A percentile compares a stretch with the other conserved stretches of the same genome.
phyloP scores from a whole-genome alignment of 37 sponge, comb jelly and placozoan genomes.

The Eunapius fragilis region DNA sequence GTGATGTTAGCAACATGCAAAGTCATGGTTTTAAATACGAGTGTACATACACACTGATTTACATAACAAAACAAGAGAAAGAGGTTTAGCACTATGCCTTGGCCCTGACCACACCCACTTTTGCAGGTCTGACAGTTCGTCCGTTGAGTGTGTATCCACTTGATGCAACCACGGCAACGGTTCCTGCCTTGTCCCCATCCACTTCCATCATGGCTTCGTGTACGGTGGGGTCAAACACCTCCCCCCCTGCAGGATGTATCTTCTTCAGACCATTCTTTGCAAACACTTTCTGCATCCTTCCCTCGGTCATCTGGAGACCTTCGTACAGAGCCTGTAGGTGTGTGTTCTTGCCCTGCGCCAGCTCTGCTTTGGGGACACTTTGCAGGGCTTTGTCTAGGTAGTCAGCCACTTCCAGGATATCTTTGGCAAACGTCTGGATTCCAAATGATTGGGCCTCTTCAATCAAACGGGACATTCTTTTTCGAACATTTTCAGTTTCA shows the following conservation, averaged over 20 bases:
- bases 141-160: constrained; percentile 88
- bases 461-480: constrained; percentile 71
- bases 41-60: neutral
- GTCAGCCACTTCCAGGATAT: constrained; percentile 93
- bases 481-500: constrained; percentile 90
- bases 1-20: too few species aligned
- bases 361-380: constrained; percentile 62
- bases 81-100: neutral
- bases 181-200: constrained; percentile 83
- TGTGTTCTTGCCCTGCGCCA: constrained; percentile 48
- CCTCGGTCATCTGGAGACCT: constrained; percentile 88
- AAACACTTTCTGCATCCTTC: constrained; percentile 87
- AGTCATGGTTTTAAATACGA: too few species aligned
- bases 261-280: constrained; percentile 79
- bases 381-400: constrained; percentile 85
- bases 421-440: constrained; percentile 89
- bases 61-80: neutral
- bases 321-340: constrained; percentile 60
- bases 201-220: constrained; percentile 97
- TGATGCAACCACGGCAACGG: constrained; percentile 73
- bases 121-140: constrained; percentile 90
- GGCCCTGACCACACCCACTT: constrained; percentile 86
- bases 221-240: constrained; percentile 86
- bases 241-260: constrained; percentile 66
- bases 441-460: constrained; percentile 88